A percentile compares a stretch with the other conserved stretches of the same genome.
These are phyloP conservation scores for Eumacrocentrus americanus DNA, from an alignment of 2,888 invertebrate species.

Conservation along the genomic window DNA sequence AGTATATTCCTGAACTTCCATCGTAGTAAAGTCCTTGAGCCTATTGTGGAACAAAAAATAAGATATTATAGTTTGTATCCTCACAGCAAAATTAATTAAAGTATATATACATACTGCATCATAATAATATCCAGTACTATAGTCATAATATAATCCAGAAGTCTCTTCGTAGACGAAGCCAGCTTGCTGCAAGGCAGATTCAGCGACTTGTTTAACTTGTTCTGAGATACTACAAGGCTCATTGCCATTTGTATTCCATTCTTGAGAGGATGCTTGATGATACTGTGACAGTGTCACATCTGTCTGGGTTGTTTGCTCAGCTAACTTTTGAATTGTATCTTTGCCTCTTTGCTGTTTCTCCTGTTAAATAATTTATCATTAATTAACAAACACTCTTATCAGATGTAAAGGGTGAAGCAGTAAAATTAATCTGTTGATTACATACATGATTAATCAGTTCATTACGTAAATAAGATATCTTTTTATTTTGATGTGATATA, in stretches of 20 bases:
- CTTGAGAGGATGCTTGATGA: conserved; percentile 29
- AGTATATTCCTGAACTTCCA: conserved; percentile 82
- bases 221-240: conserved; percentile 67
- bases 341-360: conserved; percentile 24
- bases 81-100: conserved; percentile 8
- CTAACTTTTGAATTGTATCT: conserved; percentile 45
- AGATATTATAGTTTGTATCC: conserved; percentile 1
- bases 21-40: conserved; percentile 89
- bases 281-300: conserved; percentile 42
- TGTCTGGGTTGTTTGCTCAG: conserved; percentile 49
- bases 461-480: conserved; percentile 67
- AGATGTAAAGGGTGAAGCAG: not conserved
- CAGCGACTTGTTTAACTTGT: conserved; percentile 79
- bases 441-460: conserved; percentile 65
- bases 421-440: not conserved
- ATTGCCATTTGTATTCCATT: conserved; percentile 43
- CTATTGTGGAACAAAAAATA: conserved; percentile 63
- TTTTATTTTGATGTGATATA: conserved; percentile 66
- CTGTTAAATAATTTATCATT: conserved; percentile 29
- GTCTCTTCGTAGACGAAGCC: conserved; percentile 87
- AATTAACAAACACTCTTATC: not conserved
- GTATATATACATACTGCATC: conserved; percentile 72
- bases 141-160: conserved; percentile 88
- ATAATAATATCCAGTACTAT: conserved; percentile 87
- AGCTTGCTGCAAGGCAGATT: conserved; percentile 73